These are phyloP conservation scores for Trichoplusia ni DNA, from an alignment of 1,140 invertebrate genomes.

Conservation along the genomic window DNA sequence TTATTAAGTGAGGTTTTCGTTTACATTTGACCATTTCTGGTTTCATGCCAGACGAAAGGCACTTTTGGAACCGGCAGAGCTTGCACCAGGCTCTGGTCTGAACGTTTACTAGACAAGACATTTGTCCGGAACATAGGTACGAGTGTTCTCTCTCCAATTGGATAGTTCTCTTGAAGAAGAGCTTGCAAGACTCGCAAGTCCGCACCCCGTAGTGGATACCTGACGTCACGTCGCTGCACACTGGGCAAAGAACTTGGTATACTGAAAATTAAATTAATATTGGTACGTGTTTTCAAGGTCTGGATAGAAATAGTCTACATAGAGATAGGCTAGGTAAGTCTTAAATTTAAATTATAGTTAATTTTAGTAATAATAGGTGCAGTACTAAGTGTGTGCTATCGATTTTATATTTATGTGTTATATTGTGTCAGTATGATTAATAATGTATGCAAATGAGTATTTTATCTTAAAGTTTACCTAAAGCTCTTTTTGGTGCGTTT, in stretches of 20 bases:
- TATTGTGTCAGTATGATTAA: too few species aligned
- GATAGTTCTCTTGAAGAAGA: constrained; percentile 62
- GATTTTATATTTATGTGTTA: too few species aligned
- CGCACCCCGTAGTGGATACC: constrained; percentile 57
- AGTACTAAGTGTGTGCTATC: too few species aligned
- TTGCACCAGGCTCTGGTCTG: constrained; percentile 49
- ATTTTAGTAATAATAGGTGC: too few species aligned
- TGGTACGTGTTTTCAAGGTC: too few species aligned
- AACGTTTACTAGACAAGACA: constrained; percentile 41
- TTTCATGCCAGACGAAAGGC: constrained; percentile 53
- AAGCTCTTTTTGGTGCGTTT: too few species aligned
- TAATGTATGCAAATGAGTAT: too few species aligned
- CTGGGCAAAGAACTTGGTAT: constrained; percentile 37
- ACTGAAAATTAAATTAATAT: constrained; percentile 27
- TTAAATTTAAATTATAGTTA: too few species aligned
- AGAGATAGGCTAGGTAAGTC: too few species aligned
- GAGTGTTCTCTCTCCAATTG: constrained; percentile 41
- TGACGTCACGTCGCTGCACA: constrained; percentile 54
- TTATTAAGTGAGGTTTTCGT: too few species aligned
- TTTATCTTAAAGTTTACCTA: too few species aligned
- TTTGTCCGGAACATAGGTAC: constrained; percentile 37
- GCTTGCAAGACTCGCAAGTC: constrained; percentile 65
- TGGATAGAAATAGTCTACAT: too few species aligned
- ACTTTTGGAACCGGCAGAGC: constrained; percentile 56
- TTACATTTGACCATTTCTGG: constrained; percentile 42